Percentiles rank a stretch among this genome's conserved stretches.
Evolutionary conservation across 2,113 vertebrate genomes (phyloP).

Genomic region (Holacanthus passer): DNA sequence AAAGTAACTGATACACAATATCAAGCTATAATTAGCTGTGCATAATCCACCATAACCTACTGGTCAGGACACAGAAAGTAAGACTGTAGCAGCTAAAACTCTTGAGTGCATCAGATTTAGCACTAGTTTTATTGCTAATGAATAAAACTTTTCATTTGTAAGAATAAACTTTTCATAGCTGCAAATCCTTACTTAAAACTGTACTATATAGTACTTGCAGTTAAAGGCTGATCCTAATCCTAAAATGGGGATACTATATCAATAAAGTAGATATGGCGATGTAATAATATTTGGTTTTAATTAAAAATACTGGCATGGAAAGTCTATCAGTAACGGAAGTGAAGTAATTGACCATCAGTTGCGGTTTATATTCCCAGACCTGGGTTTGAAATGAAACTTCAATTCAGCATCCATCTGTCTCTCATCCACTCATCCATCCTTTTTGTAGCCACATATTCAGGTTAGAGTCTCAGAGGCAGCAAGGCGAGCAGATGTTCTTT

Average conservation of each 20-base stretch:
- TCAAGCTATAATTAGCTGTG: too few species aligned
- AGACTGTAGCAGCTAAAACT: too few species aligned
- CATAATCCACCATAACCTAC: too few species aligned
- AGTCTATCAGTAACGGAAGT: background rate
- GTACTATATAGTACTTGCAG: too few species aligned
- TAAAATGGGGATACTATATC: background rate
- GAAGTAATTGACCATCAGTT: background rate
- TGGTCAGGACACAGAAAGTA: too few species aligned
- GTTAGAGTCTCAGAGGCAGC: background rate
- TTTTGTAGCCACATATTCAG: background rate
- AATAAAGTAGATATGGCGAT: background rate
- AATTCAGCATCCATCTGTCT: background rate
- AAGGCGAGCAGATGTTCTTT: slow-evolving; percentile 6
- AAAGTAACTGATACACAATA: too few species aligned
- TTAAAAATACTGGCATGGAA: background rate
- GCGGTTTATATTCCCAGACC: background rate
- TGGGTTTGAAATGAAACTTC: slow-evolving; percentile 15
- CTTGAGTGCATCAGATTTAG: too few species aligned
- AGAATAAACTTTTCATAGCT: too few species aligned
- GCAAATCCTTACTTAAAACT: too few species aligned
- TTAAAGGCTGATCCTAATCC: background rate
- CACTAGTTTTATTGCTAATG: too few species aligned
- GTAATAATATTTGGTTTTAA: background rate
- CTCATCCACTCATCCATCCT: slow-evolving; percentile 2
- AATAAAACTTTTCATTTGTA: too few species aligned